These are phyloP conservation scores for Acleris sparsana DNA, from an alignment of 2,888 invertebrate species.

Conservation along the genomic window DNA sequence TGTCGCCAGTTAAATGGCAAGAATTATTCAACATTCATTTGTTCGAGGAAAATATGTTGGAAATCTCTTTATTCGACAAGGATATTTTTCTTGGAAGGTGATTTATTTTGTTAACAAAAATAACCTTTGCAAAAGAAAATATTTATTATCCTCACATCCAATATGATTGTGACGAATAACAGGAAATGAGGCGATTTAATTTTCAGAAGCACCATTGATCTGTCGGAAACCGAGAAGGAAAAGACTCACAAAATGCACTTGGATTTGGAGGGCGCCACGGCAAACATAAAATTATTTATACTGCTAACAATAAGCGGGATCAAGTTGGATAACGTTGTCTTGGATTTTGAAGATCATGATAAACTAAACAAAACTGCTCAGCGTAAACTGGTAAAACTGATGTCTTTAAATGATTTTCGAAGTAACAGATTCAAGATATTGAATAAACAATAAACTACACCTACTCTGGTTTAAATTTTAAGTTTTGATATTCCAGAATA, in stretches of 20 bases:
- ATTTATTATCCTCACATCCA: constrained; percentile 17
- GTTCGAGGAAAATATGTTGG: constrained; percentile 94
- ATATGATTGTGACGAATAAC: constrained; percentile 26
- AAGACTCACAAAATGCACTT: constrained; percentile 93
- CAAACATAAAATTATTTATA: constrained; percentile 87
- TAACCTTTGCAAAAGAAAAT: constrained; percentile 19
- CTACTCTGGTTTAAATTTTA: no score
- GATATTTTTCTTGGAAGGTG: constrained; percentile 85
- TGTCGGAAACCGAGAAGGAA: constrained; percentile 91
- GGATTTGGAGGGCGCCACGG: constrained; percentile 91
- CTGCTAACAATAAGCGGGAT: constrained; percentile 96
- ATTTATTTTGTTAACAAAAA: constrained; percentile 28
- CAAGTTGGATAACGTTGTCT: constrained; percentile 91
- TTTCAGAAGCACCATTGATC: constrained; percentile 87
- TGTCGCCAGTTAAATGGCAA: constrained; percentile 89
- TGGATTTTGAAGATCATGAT: constrained; percentile 91
- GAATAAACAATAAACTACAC: no score
- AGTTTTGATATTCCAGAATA: no score
- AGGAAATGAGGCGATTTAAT: constrained; percentile 25
- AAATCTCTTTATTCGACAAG: constrained; percentile 93
- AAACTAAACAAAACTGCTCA: constrained; percentile 78
- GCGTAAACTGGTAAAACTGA: constrained; percentile 84
- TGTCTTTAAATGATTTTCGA: not conserved
- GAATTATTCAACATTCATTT: constrained; percentile 97
- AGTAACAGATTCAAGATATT: no score